Evolutionary conservation across 2,888 invertebrate genomes (phyloP), one percentile per base, ranked within the genome.

Genomic region (Graphium colonna): DNA sequence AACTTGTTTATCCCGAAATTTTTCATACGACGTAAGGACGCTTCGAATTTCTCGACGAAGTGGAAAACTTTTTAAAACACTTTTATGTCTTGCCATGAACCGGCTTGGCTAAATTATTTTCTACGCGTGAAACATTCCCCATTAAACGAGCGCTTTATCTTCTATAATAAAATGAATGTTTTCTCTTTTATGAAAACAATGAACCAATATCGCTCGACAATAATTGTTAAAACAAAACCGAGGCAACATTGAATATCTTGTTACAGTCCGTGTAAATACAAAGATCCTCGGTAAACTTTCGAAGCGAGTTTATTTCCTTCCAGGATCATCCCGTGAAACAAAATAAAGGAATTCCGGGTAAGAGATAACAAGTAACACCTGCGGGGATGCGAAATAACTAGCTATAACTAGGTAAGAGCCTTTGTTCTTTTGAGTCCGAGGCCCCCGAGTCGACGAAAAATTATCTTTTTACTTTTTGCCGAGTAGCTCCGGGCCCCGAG

Each of bases 391-490:
- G 65, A 75, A 71, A 77, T 79, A 86, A 78, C 79, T 82, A 79
- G 75, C 79, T 82, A 80, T 79, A 82, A 82, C 83, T 82, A 79
- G 80, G 79, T 79, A 81, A 79, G 68, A 74, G 69, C 79, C 85
- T 86, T 87, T 86, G 84, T 87, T 85, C 84, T 79, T 81, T 78
- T 77, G 73, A 77, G 76, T 69, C 69, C 69, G 73, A 73, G 76
- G 70, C 73, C 21, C 26, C 65, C 74, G 77, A 72, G 75, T 82
- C 75, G 69, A 77, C 85, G 79, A 79, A 85, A 84, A 82, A 82
- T 82, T 83, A 80, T 82, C 82, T 84, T 83, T 85, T 82, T 74
- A 76, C 79, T 84, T 79, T 87, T 84, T 84, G 82, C 79, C 66
- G 79, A 78, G 75, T 77, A 73, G 79, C 73, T 75, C 75, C 74